These are phyloP conservation scores for Andrena dorsata DNA, from an alignment of 2,888 invertebrate genomes.

Conservation along the genomic window DNA sequence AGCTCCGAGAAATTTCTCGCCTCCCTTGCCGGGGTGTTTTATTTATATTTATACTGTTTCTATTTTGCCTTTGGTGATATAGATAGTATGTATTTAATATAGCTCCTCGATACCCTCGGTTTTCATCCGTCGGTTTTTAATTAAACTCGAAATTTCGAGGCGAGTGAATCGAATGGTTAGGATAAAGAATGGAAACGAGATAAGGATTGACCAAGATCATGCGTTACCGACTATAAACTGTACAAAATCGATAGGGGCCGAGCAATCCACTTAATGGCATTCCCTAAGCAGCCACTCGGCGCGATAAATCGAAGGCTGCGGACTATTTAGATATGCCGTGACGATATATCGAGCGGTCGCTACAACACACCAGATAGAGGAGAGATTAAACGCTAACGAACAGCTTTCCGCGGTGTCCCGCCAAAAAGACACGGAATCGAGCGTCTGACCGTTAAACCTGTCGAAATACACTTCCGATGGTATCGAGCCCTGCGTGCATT, in stretches of 20 bases:
- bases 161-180: not conserved
- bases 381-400: conserved; percentile 39
- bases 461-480: not conserved
- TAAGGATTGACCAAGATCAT: conserved; percentile 62
- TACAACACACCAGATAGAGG: conserved; percentile 26
- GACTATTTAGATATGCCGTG: conserved; percentile 67
- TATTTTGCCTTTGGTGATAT: no score
- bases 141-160: not conserved
- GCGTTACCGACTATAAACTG: conserved; percentile 53
- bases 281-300: conserved; percentile 69
- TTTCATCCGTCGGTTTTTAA: no score
- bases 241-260: conserved; percentile 69
- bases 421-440: conserved; percentile 1
- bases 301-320: conserved; percentile 70
- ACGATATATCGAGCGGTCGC: conserved; percentile 44
- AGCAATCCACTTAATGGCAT: conserved; percentile 74
- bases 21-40: no score
- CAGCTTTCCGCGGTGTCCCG: not conserved
- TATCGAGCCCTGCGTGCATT: not conserved
- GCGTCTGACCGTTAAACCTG: not conserved
- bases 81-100: no score
- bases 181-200: conserved; percentile 6
- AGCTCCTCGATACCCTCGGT: no score
- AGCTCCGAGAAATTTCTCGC: not conserved
- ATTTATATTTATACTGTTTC: no score